Conservation (phyloP, 2,113 vertebrate species). For the Anoplopoma fimbria region DNA sequence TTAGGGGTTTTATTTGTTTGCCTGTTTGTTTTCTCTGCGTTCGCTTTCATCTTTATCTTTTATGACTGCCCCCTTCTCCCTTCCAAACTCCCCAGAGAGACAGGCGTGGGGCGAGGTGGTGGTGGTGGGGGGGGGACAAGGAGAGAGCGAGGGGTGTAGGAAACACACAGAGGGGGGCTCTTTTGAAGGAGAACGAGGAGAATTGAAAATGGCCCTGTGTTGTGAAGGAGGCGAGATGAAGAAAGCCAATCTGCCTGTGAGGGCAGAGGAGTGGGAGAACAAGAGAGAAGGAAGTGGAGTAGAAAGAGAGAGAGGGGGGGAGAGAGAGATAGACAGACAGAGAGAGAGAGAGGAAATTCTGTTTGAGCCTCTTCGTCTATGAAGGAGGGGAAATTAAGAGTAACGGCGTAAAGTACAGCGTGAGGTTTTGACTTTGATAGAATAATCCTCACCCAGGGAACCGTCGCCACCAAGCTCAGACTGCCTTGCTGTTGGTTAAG, state of each 20-base stretch:
- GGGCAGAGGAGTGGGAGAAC: constrained; percentile 64
- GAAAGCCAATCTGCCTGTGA: constrained; percentile 81
- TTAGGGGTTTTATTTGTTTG: constrained; percentile 84
- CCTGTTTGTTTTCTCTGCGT: constrained; percentile 81
- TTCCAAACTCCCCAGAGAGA: constrained; percentile 75
- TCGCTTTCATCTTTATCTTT: constrained; percentile 85
- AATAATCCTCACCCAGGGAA: constrained; percentile 63
- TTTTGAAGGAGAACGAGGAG: constrained; percentile 79
- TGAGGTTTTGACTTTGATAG: constrained; percentile 59
- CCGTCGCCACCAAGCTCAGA: constrained; percentile 15
- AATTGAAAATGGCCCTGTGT: constrained; percentile 80
- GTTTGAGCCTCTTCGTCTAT: constrained; percentile 30
- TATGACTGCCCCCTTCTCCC: constrained; percentile 80
- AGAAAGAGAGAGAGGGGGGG: constrained; percentile 27
- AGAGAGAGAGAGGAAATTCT: constrained; percentile 40
- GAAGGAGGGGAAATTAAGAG: constrained; percentile 63
- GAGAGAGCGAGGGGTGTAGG: neutral
- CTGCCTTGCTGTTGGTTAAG: constrained; percentile 56
- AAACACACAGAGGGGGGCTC: constrained; percentile 54
- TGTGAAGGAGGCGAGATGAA: constrained; percentile 80
- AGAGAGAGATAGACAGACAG: constrained; percentile 36
- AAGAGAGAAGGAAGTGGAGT: constrained; percentile 36
- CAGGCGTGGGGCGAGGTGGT: constrained; percentile 46
- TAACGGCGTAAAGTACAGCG: constrained; percentile 45
- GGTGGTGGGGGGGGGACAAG: constrained; percentile 3